phyloP scores from a whole-genome alignment of 2,797 vertebrate species.

The Parotocinclus haroldoi region DNA sequence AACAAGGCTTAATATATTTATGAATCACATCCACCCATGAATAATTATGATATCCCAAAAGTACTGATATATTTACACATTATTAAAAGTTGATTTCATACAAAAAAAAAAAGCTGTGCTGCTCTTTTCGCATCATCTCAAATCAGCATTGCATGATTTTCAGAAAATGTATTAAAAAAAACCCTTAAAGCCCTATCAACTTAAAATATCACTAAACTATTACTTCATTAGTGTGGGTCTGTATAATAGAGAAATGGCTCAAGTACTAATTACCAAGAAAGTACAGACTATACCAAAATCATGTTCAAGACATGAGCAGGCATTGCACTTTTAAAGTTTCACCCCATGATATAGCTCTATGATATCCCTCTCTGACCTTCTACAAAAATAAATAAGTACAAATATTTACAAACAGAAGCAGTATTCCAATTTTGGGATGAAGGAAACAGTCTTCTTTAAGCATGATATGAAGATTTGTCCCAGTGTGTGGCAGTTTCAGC shows the following conservation, averaged over 20 bases:
- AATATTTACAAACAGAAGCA: constrained; percentile 43
- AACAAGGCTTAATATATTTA: too few relatives aligned
- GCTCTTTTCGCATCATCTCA: too few relatives aligned
- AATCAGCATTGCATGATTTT: too few relatives aligned
- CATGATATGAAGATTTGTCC: constrained; percentile 28
- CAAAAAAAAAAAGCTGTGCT: too few relatives aligned
- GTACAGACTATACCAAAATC: neutral
- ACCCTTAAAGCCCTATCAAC: neutral
- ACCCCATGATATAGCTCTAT: constrained; percentile 30
- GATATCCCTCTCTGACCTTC: constrained; percentile 28
- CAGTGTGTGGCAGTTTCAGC: constrained; percentile 26
- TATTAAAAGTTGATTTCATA: too few relatives aligned
- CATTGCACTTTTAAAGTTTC: constrained; percentile 11
- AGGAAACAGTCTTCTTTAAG: constrained; percentile 3
- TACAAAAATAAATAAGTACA: constrained; percentile 49
- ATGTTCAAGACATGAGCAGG: constrained; percentile 4
- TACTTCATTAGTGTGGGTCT: constrained; percentile 7
- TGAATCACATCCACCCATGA: too few relatives aligned
- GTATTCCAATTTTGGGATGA: constrained; percentile 14
- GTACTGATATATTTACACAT: too few relatives aligned
- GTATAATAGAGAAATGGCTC: constrained; percentile 19
- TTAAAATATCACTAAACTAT: too few relatives aligned
- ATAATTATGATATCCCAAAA: too few relatives aligned
- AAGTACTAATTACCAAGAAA: constrained; percentile 2
- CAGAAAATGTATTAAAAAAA: neutral